These are phyloP conservation scores for Phoeniculus purpureus DNA, from an alignment of 2,797 vertebrate genomes.

Conservation along the genomic window DNA sequence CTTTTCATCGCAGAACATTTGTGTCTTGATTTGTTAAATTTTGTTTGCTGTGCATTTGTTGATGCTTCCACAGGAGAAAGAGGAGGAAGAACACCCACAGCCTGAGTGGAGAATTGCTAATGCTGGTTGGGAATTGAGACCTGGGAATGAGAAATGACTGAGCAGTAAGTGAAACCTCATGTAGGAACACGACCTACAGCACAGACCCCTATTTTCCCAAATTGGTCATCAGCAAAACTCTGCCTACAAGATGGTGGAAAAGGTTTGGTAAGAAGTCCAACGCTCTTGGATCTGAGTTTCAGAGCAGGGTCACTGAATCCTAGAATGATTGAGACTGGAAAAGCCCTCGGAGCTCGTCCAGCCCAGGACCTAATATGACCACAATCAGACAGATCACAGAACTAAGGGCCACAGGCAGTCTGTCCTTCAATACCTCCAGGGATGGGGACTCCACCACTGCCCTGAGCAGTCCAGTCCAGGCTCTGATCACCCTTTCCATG, in stretches of 20 bases:
- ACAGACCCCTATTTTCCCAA: neutral
- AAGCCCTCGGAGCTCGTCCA: too few relatives aligned
- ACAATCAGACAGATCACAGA: too few relatives aligned
- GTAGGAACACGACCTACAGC: neutral
- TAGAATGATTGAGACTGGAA: too few relatives aligned
- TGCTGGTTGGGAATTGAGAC: neutral
- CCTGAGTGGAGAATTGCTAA: neutral
- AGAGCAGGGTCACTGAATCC: neutral
- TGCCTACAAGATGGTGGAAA: neutral
- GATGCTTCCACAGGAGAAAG: neutral
- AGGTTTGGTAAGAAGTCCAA: neutral
- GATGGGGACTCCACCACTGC: too few relatives aligned
- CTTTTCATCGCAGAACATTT: neutral
- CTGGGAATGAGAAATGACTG: neutral
- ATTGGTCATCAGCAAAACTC: neutral
- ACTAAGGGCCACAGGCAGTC: too few relatives aligned
- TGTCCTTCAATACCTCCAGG: too few relatives aligned
- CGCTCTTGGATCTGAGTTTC: neutral
- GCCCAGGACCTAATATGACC: too few relatives aligned
- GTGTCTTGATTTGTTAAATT: neutral
- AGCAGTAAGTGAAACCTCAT: neutral
- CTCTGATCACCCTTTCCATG: too few relatives aligned
- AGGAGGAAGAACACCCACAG: neutral
- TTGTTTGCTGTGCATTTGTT: fast-evolving
- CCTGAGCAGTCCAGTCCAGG: too few relatives aligned